phyloP scores from a whole-genome alignment of 2,113 vertebrate species.

The Plotosus lineatus region DNA sequence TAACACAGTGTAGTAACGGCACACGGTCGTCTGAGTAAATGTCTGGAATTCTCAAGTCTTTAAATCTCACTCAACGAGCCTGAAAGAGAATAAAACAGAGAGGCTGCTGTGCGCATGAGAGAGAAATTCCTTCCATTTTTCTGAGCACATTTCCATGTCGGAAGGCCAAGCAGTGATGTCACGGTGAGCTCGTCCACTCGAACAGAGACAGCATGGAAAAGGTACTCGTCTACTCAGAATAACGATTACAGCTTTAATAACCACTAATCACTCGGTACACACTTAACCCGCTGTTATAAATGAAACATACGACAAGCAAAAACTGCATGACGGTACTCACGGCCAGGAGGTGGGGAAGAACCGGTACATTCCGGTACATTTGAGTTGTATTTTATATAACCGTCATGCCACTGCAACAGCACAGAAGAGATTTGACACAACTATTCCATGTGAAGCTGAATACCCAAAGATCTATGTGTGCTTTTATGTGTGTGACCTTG shows the following conservation, averaged over 20 bases:
- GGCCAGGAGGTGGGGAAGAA: background rate
- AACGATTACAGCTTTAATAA: background rate
- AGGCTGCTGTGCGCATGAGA: slow-evolving; percentile 47
- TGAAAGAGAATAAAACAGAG: background rate
- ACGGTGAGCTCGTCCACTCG: slow-evolving; percentile 40
- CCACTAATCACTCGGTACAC: background rate
- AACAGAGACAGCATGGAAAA: slow-evolving; percentile 13
- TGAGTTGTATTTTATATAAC: background rate
- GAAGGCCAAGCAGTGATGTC: slow-evolving; percentile 64
- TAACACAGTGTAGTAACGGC: background rate
- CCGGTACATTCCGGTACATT: too few species aligned
- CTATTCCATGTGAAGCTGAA: slow-evolving; percentile 20
- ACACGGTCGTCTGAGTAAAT: background rate
- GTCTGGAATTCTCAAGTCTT: background rate
- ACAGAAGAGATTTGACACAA: background rate
- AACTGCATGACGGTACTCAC: background rate
- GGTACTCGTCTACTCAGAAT: background rate
- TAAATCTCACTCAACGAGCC: slow-evolving; percentile 45
- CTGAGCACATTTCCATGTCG: slow-evolving; percentile 63
- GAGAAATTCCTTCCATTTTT: slow-evolving; percentile 46
- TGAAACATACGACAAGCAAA: background rate
- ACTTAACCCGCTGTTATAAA: background rate
- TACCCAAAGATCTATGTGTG: background rate
- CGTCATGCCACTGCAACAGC: background rate
- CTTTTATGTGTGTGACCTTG: background rate